Evolutionary conservation across 2,888 invertebrate species (phyloP).

Genomic region (Pelosia muscerda): DNA sequence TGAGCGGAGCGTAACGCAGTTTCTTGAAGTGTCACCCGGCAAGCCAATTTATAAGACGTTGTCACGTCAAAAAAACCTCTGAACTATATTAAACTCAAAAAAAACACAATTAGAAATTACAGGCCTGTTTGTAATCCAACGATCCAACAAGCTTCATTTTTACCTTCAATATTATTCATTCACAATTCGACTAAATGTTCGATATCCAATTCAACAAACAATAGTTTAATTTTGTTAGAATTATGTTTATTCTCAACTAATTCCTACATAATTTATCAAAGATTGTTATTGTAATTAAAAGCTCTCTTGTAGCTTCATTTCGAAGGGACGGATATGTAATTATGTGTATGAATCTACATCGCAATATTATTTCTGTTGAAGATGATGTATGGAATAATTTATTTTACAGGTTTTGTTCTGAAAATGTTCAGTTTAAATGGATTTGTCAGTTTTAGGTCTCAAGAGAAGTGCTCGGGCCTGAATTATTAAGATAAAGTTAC

Average conservation of each 20-base stretch:
- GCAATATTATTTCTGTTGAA: background rate
- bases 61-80: background rate
- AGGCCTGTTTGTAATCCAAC: background rate
- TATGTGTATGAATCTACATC: slow-evolving; percentile 5
- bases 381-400: slow-evolving; percentile 5
- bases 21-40: too few relatives aligned
- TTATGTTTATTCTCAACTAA: slow-evolving; percentile 36
- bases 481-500: background rate
- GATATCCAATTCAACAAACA: slow-evolving; percentile 33
- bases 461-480: background rate
- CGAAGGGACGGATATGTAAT: slow-evolving; percentile 14
- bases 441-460: background rate
- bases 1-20: too few relatives aligned
- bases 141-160: background rate
- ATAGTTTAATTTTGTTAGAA: slow-evolving; percentile 8
- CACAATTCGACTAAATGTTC: slow-evolving; percentile 16
- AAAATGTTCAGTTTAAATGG: slow-evolving; percentile 18
- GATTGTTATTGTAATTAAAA: slow-evolving; percentile 42
- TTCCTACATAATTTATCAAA: slow-evolving; percentile 27
- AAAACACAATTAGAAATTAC: background rate
- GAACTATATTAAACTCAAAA: background rate
- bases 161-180: background rate
- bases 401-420: slow-evolving; percentile 2
- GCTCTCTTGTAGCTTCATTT: slow-evolving; percentile 30
- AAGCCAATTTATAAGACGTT: too few relatives aligned